Percentiles rank a stretch among this genome's conserved stretches.
Evolutionary conservation across 2,797 vertebrate species (phyloP).

Genomic region (Gymnocypris eckloni): DNA sequence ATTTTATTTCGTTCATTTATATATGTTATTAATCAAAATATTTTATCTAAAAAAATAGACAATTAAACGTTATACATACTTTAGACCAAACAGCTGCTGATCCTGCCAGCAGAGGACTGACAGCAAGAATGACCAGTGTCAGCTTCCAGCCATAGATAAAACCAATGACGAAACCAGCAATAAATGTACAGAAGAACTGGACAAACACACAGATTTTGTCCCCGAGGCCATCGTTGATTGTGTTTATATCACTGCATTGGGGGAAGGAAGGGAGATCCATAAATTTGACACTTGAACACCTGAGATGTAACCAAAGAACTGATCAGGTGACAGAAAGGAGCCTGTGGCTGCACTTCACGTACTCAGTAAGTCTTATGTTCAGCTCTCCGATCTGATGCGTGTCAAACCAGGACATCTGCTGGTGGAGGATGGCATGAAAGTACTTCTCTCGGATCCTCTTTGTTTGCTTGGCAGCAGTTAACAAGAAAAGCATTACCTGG

Average conservation of each 20-base stretch:
- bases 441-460: constrained; percentile 76
- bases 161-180: constrained; percentile 77
- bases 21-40: neutral
- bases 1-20: too few species aligned
- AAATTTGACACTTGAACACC: neutral
- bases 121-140: constrained; percentile 80
- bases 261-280: constrained; percentile 26
- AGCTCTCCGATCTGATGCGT: constrained; percentile 73
- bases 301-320: neutral
- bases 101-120: constrained; percentile 78
- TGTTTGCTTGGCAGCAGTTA: constrained; percentile 72
- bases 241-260: constrained; percentile 83
- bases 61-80: constrained; percentile 64
- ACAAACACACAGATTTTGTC: constrained; percentile 82
- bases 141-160: constrained; percentile 83
- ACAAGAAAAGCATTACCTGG: constrained; percentile 75
- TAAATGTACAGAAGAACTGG: constrained; percentile 78
- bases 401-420: constrained; percentile 85
- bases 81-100: constrained; percentile 77
- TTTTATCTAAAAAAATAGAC: neutral
- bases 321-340: constrained; percentile 6
- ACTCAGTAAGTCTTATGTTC: constrained; percentile 80
- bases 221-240: constrained; percentile 81
- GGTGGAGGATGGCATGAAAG: constrained; percentile 80
- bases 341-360: constrained; percentile 34